phyloP scores from a whole-genome alignment of 2,113 vertebrate genomes.

The Odontesthes bonariensis region DNA sequence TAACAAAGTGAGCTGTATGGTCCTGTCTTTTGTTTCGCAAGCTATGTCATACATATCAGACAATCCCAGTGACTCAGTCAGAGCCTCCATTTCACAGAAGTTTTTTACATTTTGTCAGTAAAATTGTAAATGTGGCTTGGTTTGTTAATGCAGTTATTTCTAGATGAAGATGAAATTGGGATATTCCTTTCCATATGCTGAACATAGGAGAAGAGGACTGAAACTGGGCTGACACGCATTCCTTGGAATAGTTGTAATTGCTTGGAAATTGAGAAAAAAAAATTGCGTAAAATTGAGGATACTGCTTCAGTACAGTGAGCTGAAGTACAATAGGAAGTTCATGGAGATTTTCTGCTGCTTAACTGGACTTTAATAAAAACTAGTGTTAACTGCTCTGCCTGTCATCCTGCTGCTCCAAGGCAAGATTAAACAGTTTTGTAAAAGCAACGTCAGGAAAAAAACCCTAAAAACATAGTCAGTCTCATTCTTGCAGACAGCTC shows the following conservation, averaged over 20 bases:
- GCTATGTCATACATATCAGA: conserved; percentile 26
- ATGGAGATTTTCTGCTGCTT: conserved; percentile 34
- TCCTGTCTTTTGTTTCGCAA: no score
- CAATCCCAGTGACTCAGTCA: conserved; percentile 17
- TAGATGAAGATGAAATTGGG: conserved; percentile 11
- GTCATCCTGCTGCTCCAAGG: conserved; percentile 62
- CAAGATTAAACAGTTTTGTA: conserved; percentile 73
- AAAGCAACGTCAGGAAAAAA: conserved; percentile 68
- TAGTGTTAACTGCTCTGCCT: conserved; percentile 62
- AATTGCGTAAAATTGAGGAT: conserved; percentile 24
- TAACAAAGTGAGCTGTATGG: no score
- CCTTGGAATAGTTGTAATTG: conserved; percentile 19
- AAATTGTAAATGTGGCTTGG: conserved; percentile 25
- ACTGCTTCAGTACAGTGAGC: conserved; percentile 1
- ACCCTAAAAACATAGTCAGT: conserved; percentile 58
- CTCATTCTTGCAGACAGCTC: conserved; percentile 50
- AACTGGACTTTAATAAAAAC: conserved; percentile 65
- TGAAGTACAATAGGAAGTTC: conserved; percentile 33
- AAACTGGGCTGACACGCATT: conserved; percentile 19
- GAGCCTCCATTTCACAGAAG: not conserved
- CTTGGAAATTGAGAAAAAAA: not conserved
- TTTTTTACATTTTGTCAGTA: conserved; percentile 7
- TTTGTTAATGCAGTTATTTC: conserved; percentile 16
- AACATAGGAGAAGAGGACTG: conserved; percentile 3
- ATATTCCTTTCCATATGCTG: not conserved